Percentiles rank a stretch among this genome's conserved stretches.
These are phyloP conservation scores for Ellobium chinense DNA, from an alignment of 2,888 invertebrate species.

Conservation along the genomic window DNA sequence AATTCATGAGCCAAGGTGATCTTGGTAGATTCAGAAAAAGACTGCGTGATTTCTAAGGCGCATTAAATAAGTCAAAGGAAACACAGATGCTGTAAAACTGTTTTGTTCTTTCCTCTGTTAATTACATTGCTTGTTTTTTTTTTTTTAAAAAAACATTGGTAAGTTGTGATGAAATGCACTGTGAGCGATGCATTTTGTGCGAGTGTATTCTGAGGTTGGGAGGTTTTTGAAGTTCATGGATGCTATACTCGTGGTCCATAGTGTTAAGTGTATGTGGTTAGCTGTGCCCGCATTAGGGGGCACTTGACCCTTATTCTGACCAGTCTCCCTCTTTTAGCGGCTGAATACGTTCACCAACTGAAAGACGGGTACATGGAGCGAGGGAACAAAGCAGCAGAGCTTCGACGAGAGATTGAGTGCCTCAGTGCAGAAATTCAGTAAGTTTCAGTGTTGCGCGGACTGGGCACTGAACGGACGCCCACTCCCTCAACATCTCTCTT, in stretches of 20 bases:
- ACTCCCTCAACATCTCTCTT: background rate
- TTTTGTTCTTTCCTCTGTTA: background rate
- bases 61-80: background rate
- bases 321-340: constrained; percentile 57
- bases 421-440: constrained; percentile 56
- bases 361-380: constrained; percentile 51
- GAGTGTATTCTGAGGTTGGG: background rate
- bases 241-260: constrained; percentile 30
- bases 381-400: constrained; percentile 48
- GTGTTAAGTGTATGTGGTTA: constrained; percentile 40
- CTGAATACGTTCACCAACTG: constrained; percentile 53
- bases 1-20: no score
- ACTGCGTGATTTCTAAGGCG: background rate
- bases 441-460: constrained; percentile 45
- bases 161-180: constrained; percentile 9
- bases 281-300: constrained; percentile 46
- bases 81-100: constrained; percentile 4
- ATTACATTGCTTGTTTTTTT: background rate
- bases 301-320: constrained; percentile 53
- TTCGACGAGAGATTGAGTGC: constrained; percentile 54
- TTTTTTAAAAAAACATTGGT: background rate
- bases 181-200: constrained; percentile 19
- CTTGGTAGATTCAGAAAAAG: background rate
- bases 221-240: background rate
- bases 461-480: constrained; percentile 11